phyloP scores from a whole-genome alignment of 1,140 invertebrate genomes.

The Drosophila auraria region DNA sequence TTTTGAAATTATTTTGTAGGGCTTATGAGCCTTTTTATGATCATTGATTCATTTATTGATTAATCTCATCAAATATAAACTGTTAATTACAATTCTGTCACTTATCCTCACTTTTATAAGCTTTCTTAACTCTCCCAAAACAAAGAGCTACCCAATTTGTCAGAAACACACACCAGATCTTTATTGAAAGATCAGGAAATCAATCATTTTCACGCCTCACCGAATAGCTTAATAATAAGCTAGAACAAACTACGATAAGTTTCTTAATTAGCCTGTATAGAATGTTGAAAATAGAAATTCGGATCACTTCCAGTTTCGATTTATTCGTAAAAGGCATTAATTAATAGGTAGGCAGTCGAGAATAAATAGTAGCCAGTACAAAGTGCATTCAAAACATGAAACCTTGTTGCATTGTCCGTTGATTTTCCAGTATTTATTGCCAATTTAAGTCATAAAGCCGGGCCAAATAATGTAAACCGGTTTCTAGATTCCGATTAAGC shows the following conservation, averaged over 20 bases:
- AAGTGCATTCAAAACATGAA: constrained; percentile 38
- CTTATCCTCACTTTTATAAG: no score
- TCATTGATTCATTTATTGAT: background rate
- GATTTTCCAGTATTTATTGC: constrained; percentile 52
- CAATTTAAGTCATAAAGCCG: constrained; percentile 44
- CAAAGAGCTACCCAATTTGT: background rate
- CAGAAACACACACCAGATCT: background rate
- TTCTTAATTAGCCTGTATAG: constrained; percentile 19
- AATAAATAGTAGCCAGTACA: constrained; percentile 22
- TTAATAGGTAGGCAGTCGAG: background rate
- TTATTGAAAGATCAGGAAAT: constrained; percentile 4
- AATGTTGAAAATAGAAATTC: constrained; percentile 19
- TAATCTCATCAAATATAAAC: no score
- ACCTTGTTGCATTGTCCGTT: constrained; percentile 42
- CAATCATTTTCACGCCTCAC: constrained; percentile 33
- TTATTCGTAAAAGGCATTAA: constrained; percentile 25
- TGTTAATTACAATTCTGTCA: no score
- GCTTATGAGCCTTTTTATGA: background rate
- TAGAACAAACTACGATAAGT: background rate
- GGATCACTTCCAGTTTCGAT: constrained; percentile 30
- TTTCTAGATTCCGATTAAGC: constrained; percentile 40
- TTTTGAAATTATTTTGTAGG: background rate
- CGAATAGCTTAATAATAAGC: constrained; percentile 5
- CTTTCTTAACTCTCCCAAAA: background rate
- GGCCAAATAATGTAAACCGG: constrained; percentile 62